Base-by-base conservation (phyloP, 2,888 invertebrate genomes). In the Norana najaformis region DNA sequence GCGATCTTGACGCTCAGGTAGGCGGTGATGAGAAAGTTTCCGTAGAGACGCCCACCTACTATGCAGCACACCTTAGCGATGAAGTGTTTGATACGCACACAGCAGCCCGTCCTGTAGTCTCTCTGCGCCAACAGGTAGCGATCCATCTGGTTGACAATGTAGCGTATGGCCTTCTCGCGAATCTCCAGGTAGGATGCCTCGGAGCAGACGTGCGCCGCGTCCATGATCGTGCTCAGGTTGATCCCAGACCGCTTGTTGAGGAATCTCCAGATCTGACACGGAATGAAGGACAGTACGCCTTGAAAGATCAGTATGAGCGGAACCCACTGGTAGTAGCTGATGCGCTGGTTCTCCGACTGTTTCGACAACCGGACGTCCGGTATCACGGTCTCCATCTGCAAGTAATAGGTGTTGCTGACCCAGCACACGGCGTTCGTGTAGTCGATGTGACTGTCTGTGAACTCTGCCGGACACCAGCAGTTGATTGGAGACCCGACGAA, bases 101-200 rank as follows among this genome's bases (percentile, higher is more conserved):
- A 94, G 90, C 94, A 94, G 20, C 94, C 94, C 0, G 94, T 93
- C 36, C 95, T 92, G 91, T 95, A 94, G 92, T 95, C 95, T 20
- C 94, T 93, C 91, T 95, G 95, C 90, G 95, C 94, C 92, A 94
- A 93, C 89, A 95, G 93, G 92, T 95, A 95, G 88, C 95, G 94
- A 92, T 95, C 94, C 93, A 95, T 95, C 93, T 95, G 95, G 38
- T 95, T 94, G 18, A 95, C 95, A 47, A 95, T 95, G 91, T 95
- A 94, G 90, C 94, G 93, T 36, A 95, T 94, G 35, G 95, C 95
- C 88, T 92, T 92, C 88, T 92, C 92, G 18, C 92, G 89, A 47
- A 92, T 92, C 89, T 92, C 92, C 90, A 92, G 90, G 91, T 92
- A 92, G 30, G 92, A 92, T n/a, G 92, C 92, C 89, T 92, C 92